Evolutionary conservation across 2,797 vertebrate genomes (phyloP).

Genomic region (Crenuchus spilurus): DNA sequence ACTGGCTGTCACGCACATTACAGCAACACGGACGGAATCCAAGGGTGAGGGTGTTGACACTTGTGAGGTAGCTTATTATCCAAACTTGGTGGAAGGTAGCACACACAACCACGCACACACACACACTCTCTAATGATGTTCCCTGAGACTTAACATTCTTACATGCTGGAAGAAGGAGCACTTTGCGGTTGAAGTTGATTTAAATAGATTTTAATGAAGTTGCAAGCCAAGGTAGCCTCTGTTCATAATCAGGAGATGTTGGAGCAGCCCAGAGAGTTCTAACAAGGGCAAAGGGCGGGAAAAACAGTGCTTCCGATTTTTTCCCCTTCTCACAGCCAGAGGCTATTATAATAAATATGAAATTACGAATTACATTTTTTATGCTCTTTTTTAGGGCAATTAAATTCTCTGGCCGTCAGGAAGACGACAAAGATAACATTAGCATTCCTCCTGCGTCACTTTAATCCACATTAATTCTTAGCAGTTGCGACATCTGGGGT

Average conservation of each 20-base stretch:
- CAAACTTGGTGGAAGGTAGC: constrained; percentile 71
- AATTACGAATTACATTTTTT: constrained; percentile 74
- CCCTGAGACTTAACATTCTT: constrained; percentile 73
- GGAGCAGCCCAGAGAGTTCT: constrained; percentile 71
- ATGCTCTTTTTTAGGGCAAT: constrained; percentile 68
- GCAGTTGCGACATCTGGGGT: constrained; percentile 64
- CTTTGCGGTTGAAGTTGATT: constrained; percentile 81
- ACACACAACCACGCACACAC: constrained; percentile 26
- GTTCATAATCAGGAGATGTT: constrained; percentile 75
- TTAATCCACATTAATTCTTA: constrained; percentile 73
- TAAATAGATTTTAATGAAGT: constrained; percentile 86
- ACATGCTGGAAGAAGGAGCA: constrained; percentile 72
- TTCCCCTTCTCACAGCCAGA: constrained; percentile 66
- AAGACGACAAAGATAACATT: constrained; percentile 67
- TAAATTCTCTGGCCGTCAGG: constrained; percentile 73
- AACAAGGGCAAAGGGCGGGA: constrained; percentile 80
- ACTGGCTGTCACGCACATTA: constrained; percentile 73
- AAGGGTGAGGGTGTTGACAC: constrained; percentile 74
- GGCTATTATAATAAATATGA: constrained; percentile 80
- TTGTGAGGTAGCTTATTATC: constrained; percentile 79
- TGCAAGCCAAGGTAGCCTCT: constrained; percentile 74
- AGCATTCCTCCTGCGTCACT: constrained; percentile 65
- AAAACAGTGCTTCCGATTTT: constrained; percentile 68
- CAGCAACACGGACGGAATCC: constrained; percentile 69
- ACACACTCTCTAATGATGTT: constrained; percentile 75